Percentiles rank a stretch among this genome's conserved stretches.
Conservation (phyloP, 2,797 vertebrate species). For the Zenarchopterus dispar region DNA sequence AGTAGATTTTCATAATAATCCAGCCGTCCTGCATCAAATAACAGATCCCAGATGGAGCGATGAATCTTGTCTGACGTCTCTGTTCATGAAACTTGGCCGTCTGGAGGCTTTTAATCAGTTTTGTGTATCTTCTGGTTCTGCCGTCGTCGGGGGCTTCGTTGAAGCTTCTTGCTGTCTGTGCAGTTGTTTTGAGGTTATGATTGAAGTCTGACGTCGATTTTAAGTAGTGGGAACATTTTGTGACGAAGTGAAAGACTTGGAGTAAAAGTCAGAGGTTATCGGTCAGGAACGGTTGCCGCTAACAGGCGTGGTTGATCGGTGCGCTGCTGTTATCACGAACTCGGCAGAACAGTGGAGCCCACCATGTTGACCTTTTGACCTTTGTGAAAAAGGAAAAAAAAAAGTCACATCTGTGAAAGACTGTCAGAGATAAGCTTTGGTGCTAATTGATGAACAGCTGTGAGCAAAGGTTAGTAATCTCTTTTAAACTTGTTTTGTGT, state of each 20-base stretch:
- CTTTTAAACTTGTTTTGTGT: too few relatives aligned
- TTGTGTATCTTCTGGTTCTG: too few relatives aligned
- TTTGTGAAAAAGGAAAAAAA: not conserved
- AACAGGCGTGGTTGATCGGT: constrained; percentile 9
- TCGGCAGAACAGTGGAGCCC: not conserved
- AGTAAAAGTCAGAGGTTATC: constrained; percentile 18
- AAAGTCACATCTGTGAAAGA: not conserved
- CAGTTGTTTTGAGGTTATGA: too few relatives aligned
- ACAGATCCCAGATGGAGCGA: too few relatives aligned
- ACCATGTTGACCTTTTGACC: not conserved
- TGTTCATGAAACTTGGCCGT: too few relatives aligned
- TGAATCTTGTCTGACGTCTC: too few relatives aligned
- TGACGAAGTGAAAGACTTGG: not conserved
- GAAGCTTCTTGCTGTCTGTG: too few relatives aligned
- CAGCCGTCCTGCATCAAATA: not conserved
- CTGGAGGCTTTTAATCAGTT: too few relatives aligned
- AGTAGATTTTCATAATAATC: not conserved
- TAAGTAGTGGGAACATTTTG: not conserved
- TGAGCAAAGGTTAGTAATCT: too few relatives aligned
- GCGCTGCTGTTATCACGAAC: constrained; percentile 5
- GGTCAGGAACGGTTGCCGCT: constrained; percentile 5
- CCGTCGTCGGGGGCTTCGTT: too few relatives aligned
- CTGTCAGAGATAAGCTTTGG: not conserved
- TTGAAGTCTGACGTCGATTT: not conserved
- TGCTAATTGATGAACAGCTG: constrained; percentile 11